Conservation (phyloP, 2,113 vertebrate species). For the Zosterops borbonicus region DNA sequence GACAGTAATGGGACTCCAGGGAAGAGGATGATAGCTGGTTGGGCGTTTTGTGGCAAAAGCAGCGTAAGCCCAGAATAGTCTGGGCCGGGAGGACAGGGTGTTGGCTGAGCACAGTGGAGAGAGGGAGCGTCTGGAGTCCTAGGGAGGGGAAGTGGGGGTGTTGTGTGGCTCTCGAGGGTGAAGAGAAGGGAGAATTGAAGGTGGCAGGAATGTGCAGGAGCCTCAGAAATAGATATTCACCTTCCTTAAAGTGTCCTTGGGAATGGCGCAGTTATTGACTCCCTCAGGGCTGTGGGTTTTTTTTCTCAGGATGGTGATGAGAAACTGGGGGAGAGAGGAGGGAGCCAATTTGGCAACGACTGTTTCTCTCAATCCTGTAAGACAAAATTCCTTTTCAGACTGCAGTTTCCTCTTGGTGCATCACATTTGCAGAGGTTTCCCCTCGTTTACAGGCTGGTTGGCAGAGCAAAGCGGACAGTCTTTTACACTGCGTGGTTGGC, state of each 20-base stretch:
- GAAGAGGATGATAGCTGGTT: background rate
- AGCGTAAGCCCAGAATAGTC: constrained; percentile 11
- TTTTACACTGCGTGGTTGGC: background rate
- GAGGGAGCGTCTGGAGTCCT: background rate
- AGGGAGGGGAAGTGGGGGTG: background rate
- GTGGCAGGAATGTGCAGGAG: background rate
- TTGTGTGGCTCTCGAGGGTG: background rate
- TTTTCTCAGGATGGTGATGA: background rate
- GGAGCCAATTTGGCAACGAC: background rate
- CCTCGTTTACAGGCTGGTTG: background rate
- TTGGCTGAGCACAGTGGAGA: background rate
- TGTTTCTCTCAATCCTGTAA: background rate
- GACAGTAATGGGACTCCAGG: constrained; percentile 62
- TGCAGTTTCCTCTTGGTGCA: background rate
- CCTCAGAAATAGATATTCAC: background rate
- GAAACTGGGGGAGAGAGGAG: background rate
- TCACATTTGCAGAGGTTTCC: background rate
- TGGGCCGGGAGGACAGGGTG: constrained; percentile 16
- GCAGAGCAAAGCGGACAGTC: background rate
- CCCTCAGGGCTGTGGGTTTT: background rate
- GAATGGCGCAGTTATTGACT: background rate
- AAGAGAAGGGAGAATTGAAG: background rate
- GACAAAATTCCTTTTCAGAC: constrained; percentile 9
- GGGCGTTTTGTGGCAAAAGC: constrained; percentile 9
- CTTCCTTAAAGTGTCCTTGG: constrained; percentile 44